Conservation (phyloP, 2,888 invertebrate genomes). For the Macrophya annulata region DNA sequence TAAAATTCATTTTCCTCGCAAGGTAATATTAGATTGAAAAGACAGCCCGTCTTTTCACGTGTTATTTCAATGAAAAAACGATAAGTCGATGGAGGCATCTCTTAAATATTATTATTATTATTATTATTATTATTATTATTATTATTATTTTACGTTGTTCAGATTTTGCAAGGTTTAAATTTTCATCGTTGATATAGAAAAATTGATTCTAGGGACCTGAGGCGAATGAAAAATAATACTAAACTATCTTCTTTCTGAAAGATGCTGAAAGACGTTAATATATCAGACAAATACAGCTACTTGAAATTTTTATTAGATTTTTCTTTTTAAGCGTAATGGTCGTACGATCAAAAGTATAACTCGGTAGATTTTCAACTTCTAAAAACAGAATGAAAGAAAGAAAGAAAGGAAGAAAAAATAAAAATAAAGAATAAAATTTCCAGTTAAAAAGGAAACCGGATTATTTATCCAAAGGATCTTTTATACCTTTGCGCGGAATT, state of each 20-base stretch:
- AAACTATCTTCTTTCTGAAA: neutral
- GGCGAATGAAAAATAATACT: neutral
- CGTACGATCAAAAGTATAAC: neutral
- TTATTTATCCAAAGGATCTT: neutral
- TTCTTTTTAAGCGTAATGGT: neutral
- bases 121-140: neutral
- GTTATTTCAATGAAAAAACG: neutral
- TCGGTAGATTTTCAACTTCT: neutral
- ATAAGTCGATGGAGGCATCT: neutral
- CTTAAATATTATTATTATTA: neutral
- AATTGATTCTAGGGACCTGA: neutral
- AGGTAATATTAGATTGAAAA: neutral
- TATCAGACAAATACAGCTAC: neutral
- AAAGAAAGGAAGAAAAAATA: no score
- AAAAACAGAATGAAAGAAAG: no score
- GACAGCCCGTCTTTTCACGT: neutral
- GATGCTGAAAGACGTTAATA: neutral
- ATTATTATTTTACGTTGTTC: neutral
- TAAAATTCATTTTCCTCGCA: neutral
- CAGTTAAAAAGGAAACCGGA: neutral
- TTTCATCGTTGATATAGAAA: neutral
- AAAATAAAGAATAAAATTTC: neutral
- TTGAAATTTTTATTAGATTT: neutral
- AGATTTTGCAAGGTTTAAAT: neutral
- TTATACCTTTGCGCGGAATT: neutral